phyloP scores from a whole-genome alignment of 1,140 invertebrate species.

The Bombus cullumanus region DNA sequence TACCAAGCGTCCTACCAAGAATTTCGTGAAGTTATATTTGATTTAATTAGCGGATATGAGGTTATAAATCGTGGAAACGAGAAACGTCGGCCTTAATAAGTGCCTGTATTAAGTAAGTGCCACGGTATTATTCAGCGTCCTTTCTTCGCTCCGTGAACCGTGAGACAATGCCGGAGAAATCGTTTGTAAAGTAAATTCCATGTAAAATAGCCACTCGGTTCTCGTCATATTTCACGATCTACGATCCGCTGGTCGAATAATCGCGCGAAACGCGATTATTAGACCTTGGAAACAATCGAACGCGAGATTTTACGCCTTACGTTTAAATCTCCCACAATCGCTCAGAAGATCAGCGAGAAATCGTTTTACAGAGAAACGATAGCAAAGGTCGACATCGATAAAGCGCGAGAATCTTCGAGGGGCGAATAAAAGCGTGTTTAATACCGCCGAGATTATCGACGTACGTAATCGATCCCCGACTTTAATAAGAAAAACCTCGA shows the following conservation, averaged over 20 bases:
- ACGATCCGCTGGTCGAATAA: background rate
- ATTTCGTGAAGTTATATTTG: conserved; percentile 45
- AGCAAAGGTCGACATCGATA: background rate
- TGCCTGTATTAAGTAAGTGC: conserved; percentile 46
- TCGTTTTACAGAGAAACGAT: background rate
- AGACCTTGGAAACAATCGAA: background rate
- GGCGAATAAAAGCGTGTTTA: background rate
- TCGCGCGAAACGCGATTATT: background rate
- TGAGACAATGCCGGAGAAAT: background rate
- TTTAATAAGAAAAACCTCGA: background rate
- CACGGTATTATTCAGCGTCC: conserved; percentile 35
- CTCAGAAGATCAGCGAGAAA: background rate
- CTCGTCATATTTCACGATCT: background rate
- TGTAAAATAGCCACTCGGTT: background rate
- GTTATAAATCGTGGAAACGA: conserved; percentile 54
- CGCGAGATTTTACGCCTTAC: background rate
- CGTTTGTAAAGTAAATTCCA: background rate
- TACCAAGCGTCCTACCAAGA: conserved; percentile 8
- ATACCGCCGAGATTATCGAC: background rate
- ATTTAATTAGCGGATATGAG: conserved; percentile 55
- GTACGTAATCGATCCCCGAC: too few species aligned
- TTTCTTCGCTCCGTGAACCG: background rate
- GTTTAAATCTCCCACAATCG: background rate
- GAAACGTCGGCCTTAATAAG: conserved; percentile 52
- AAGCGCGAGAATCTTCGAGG: background rate